Conservation (phyloP, 2,113 vertebrate genomes). For the Syrmaticus mikado region DNA sequence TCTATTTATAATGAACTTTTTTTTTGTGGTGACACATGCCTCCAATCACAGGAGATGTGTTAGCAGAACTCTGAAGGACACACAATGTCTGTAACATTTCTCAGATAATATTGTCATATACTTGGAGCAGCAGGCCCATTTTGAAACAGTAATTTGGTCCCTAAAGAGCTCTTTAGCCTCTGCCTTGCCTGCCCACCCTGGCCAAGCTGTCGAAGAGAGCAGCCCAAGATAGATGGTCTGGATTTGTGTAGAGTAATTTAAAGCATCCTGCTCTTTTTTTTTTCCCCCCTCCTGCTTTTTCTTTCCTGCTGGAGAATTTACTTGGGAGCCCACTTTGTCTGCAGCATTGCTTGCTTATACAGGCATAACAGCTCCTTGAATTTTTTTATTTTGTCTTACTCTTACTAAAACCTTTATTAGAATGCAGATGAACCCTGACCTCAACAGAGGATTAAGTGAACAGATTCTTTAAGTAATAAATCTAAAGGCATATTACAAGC, state of each 20-base stretch:
- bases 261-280: slow-evolving; percentile 56
- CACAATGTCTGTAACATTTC: slow-evolving; percentile 77
- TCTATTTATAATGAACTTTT: slow-evolving; percentile 57
- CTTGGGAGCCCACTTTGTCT: slow-evolving; percentile 64
- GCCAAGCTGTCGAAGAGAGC: slow-evolving; percentile 77
- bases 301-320: slow-evolving; percentile 59
- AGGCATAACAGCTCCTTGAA: slow-evolving; percentile 51
- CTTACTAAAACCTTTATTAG: slow-evolving; percentile 77
- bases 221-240: slow-evolving; percentile 79
- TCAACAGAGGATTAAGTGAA: slow-evolving; percentile 80
- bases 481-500: slow-evolving; percentile 86
- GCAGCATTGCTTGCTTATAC: slow-evolving; percentile 53
- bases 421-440: slow-evolving; percentile 79
- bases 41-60: slow-evolving; percentile 75
- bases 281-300: neutral
- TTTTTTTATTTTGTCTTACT: slow-evolving; percentile 67
- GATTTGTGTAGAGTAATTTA: slow-evolving; percentile 81
- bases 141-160: slow-evolving; percentile 83
- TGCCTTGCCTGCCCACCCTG: slow-evolving; percentile 76
- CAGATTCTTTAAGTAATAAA: slow-evolving; percentile 86
- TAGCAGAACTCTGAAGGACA: slow-evolving; percentile 73
- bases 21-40: slow-evolving; percentile 62
- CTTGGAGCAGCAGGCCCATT: slow-evolving; percentile 80
- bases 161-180: slow-evolving; percentile 80
- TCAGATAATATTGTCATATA: slow-evolving; percentile 79